A percentile compares a stretch with the other conserved stretches of the same genome.
Conservation (phyloP, 1,140 invertebrate species). For the Melipona quadrifasciata region DNA sequence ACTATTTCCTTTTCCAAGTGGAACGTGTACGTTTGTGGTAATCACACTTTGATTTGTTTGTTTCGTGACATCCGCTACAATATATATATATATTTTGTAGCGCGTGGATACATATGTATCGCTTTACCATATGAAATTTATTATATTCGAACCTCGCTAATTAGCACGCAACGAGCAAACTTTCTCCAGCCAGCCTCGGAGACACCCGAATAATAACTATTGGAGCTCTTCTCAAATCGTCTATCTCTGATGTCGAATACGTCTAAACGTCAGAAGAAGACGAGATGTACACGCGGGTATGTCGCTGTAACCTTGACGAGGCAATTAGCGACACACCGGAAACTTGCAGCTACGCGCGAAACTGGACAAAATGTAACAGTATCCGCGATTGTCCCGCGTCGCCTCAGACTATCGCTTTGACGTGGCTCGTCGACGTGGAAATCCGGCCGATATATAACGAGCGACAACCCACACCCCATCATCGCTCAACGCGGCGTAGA, state of each 20-base stretch:
- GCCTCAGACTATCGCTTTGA: slow-evolving; percentile 12
- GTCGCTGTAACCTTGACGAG: not conserved
- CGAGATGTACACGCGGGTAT: not conserved
- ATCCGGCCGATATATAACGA: slow-evolving; percentile 38
- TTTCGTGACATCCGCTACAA: too few relatives aligned
- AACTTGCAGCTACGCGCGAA: not conserved
- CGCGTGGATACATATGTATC: too few relatives aligned
- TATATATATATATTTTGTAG: too few relatives aligned
- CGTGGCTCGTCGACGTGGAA: slow-evolving; percentile 20
- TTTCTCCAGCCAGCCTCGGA: too few relatives aligned
- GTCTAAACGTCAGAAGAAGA: not conserved
- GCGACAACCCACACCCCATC: not conserved
- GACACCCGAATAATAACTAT: too few relatives aligned
- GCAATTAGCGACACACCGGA: not conserved
- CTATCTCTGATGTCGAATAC: not conserved
- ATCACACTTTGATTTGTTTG: too few relatives aligned
- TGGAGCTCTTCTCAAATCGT: not conserved
- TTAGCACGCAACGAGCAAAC: not conserved
- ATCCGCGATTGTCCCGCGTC: not conserved
- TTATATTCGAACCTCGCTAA: not conserved
- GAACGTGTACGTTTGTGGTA: too few relatives aligned
- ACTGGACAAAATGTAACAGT: slow-evolving; percentile 5
- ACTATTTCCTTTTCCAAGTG: too few relatives aligned
- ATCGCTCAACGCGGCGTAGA: not conserved
- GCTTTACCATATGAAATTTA: not conserved